Evolutionary conservation across 92 coral and sea anemone species (phyloP).

Genomic region (Epizoanthus fatuus): DNA sequence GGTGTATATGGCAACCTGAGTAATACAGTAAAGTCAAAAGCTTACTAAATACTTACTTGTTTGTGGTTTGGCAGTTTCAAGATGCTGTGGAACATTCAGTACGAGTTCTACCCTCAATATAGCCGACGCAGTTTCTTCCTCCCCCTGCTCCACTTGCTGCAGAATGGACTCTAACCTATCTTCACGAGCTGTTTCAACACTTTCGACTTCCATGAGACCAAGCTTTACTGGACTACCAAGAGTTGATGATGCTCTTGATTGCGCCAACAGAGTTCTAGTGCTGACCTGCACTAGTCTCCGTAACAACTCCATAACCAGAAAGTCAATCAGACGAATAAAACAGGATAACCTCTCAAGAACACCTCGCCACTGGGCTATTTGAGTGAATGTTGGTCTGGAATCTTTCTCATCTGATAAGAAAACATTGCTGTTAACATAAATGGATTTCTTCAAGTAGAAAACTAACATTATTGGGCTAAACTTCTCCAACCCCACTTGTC

Average conservation of each 20-base stretch:
- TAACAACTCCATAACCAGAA: slow-evolving; percentile 92
- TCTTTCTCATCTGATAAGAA: slow-evolving; percentile 41
- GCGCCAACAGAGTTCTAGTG: slow-evolving; percentile 81
- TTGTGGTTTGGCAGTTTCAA: slow-evolving; percentile 9
- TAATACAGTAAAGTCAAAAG: background rate
- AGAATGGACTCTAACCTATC: slow-evolving; percentile 43
- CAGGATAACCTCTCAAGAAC: slow-evolving; percentile 85
- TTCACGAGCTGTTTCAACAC: background rate
- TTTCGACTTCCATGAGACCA: slow-evolving; percentile 44
- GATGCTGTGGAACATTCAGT: slow-evolving; percentile 69
- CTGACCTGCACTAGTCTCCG: slow-evolving; percentile 91
- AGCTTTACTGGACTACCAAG: slow-evolving; percentile 56
- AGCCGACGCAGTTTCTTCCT: slow-evolving; percentile 66
- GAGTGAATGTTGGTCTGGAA: slow-evolving; percentile 80
- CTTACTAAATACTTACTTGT: slow-evolving; percentile 17
- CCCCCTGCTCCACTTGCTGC: slow-evolving; percentile 41
- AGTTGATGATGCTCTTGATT: slow-evolving; percentile 73
- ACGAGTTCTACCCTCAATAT: slow-evolving; percentile 82
- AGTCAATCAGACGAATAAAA: slow-evolving; percentile 90
- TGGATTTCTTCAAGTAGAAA: background rate
- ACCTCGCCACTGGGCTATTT: slow-evolving; percentile 96
- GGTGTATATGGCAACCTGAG: background rate
- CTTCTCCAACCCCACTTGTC: background rate
- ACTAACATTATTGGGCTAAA: background rate
- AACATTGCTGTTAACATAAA: background rate